Percentiles rank a stretch among this genome's conserved stretches.
Conservation (phyloP, 2,888 invertebrate species). For the Chloromyia formosa region DNA sequence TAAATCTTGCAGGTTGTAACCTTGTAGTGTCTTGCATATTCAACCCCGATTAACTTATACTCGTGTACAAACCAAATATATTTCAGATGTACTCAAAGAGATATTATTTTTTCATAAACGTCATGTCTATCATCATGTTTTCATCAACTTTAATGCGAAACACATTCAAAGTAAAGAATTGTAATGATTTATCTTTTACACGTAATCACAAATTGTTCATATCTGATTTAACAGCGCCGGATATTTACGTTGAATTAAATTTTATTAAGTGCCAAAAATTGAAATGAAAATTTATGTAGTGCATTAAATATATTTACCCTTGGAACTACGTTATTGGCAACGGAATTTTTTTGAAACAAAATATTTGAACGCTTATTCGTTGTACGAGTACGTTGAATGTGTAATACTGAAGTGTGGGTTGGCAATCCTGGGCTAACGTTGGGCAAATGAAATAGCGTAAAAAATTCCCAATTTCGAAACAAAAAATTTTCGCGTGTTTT, state of each 20-base stretch:
- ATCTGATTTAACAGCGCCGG: conserved; percentile 1
- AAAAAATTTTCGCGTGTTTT: no score
- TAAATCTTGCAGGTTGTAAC: no score
- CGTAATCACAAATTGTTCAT: background rate
- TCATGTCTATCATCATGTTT: conserved; percentile 13
- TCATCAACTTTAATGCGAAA: background rate
- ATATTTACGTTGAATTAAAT: conserved; percentile 1
- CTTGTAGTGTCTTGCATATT: no score
- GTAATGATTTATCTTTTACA: conserved; percentile 10
- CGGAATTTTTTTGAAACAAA: background rate
- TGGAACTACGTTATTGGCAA: conserved; percentile 21
- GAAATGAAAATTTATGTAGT: conserved; percentile 33
- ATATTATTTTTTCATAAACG: background rate
- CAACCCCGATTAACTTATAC: no score
- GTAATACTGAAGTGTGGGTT: no score
- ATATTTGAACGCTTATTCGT: background rate
- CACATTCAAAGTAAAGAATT: background rate
- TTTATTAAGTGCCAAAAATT: background rate
- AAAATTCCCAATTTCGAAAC: no score
- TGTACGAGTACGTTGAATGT: background rate
- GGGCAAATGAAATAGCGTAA: no score
- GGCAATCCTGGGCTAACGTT: no score
- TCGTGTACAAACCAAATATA: no score
- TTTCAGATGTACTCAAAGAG: no score
- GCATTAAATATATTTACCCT: conserved; percentile 12